Base-by-base conservation (phyloP, 2,888 invertebrate species). In the Clitarchus hookeri region DNA sequence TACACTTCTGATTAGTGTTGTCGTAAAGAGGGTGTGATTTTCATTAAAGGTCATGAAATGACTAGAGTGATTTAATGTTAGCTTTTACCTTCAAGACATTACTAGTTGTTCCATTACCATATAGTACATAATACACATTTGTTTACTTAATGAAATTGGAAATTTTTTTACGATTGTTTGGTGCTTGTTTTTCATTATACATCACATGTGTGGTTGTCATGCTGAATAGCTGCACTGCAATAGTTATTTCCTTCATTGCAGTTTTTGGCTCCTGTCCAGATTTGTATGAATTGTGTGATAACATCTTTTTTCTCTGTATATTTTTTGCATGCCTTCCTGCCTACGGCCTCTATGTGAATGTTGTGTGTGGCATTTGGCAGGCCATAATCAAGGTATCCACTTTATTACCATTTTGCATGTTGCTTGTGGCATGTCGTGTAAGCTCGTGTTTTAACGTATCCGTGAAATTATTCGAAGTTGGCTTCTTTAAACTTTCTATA, bases 301-400 rank as follows among this genome's bases (percentile, higher is more conserved):
- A 88, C 87, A 88, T 88, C 86, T 87, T 87, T 87, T 87, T 86
- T 88, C 85, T 88, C 87, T 88, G 88, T 88, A 87, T 85, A 87
- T 88, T 88, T 88, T 93, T 93, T 93, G 93, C 93, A 93, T 93
- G 94, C 95, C 93, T 93, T 93, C 93, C 93, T 93, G 93, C 93
- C 93, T 93, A 93, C 93, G 93, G 93, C 93, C 93, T 94, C 93
- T 94, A 82, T 93, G 94, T 94, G 93, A 94, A 94, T 94, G 94
- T 95, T 93, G 93, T 94, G 93, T 95, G 94, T 95, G 94, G 94
- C 93, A 93, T 93, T 83, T 93, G 93, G 93, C 93, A 95, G 95
- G 93, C 94, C 92, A 93, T 94, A 92, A 94, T 94, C 91, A 93
- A 93, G 93, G 93, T 93, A 93, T 93, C 93, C 92, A 91, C 92